Evolutionary conservation across 2,888 invertebrate species (phyloP).

Genomic region (Drosophila koepferae): DNA sequence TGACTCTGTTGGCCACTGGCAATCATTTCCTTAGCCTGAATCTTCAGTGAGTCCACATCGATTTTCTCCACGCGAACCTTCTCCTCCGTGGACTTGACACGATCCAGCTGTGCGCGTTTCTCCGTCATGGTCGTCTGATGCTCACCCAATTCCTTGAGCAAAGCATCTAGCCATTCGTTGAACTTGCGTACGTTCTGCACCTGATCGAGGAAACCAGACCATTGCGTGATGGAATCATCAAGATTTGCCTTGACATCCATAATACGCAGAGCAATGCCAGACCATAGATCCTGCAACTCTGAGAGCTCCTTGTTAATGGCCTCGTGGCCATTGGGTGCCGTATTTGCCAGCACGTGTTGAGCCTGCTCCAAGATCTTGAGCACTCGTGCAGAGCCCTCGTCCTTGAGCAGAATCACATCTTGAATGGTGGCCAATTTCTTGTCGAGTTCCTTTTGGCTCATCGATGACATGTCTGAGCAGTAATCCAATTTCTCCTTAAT

Average conservation of each 20-base stretch:
- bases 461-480: constrained; percentile 92
- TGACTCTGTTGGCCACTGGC: constrained; percentile 94
- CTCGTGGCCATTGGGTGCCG: constrained; percentile 94
- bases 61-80: constrained; percentile 95
- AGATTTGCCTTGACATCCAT: constrained; percentile 94
- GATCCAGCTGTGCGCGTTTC: constrained; percentile 93
- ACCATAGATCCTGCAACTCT: constrained; percentile 95
- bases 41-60: constrained; percentile 93
- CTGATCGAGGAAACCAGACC: constrained; percentile 95
- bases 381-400: constrained; percentile 95
- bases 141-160: constrained; percentile 90
- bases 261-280: constrained; percentile 93
- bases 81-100: constrained; percentile 93
- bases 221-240: constrained; percentile 95
- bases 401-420: constrained; percentile 95
- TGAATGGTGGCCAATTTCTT: constrained; percentile 93
- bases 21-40: constrained; percentile 94
- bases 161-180: constrained; percentile 91
- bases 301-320: constrained; percentile 93
- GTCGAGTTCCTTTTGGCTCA: constrained; percentile 94
- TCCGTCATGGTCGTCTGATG: constrained; percentile 93
- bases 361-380: constrained; percentile 95
- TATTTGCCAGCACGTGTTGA: constrained; percentile 95
- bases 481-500: constrained; percentile 93
- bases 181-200: constrained; percentile 94